phyloP scores from a whole-genome alignment of 1,140 invertebrate species.

The Amyelois transitella region DNA sequence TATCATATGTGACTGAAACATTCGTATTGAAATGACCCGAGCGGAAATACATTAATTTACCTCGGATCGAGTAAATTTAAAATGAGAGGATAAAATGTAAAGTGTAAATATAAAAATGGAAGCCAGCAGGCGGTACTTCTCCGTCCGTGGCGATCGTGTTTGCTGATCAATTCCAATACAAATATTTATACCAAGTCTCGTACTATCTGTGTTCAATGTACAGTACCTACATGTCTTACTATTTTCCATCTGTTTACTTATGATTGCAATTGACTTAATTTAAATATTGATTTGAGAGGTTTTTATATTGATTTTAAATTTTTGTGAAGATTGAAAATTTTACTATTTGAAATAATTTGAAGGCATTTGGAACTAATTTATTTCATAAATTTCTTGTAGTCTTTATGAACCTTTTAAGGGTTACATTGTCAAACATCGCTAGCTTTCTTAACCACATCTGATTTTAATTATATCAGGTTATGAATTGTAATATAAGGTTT shows the following conservation, averaged over 20 bases:
- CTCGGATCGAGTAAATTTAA: constrained; percentile 5
- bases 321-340: too few species aligned
- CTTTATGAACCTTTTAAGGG: too few species aligned
- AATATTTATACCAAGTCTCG: constrained; percentile 1
- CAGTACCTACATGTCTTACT: constrained; percentile 14
- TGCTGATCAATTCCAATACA: constrained; percentile 4
- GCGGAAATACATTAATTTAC: not conserved
- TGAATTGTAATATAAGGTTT: too few species aligned
- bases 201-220: constrained; percentile 24
- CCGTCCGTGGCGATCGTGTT: constrained; percentile 18
- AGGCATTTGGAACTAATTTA: too few species aligned
- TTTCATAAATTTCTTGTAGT: too few species aligned
- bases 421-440: too few species aligned
- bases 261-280: constrained; percentile 7
- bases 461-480: too few species aligned
- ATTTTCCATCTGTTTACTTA: constrained; percentile 17
- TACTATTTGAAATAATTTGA: too few species aligned
- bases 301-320: too few species aligned
- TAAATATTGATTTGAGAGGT: not conserved
- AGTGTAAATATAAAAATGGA: constrained; percentile 28
- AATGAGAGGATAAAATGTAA: constrained; percentile 13
- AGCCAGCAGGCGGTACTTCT: constrained; percentile 17
- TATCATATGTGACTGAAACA: not conserved
- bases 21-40: not conserved
- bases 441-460: too few species aligned